Percentiles rank a stretch among this genome's conserved stretches.
phyloP scores from a whole-genome alignment of 2,888 invertebrate genomes.

The Stramonita haemastoma region DNA sequence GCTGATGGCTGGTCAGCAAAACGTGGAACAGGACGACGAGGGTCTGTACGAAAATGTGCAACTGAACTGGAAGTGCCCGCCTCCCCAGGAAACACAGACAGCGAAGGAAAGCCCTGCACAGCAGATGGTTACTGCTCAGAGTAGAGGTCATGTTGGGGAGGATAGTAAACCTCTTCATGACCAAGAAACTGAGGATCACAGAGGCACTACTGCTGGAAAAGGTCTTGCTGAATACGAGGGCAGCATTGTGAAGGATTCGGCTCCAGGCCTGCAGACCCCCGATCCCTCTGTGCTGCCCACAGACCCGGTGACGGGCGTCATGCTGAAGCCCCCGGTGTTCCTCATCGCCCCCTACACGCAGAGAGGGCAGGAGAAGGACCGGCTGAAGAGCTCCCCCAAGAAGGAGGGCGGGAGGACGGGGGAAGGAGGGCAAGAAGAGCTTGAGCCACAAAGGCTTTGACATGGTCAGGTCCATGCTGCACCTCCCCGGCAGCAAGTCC shows the following conservation, averaged over 20 bases:
- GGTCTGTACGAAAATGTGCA: not conserved
- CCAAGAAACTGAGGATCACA: not conserved
- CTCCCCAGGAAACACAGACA: not conserved
- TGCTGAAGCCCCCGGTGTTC: constrained; percentile 1
- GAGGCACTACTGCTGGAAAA: not conserved
- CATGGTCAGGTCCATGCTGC: constrained; percentile 29
- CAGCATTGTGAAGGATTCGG: not conserved
- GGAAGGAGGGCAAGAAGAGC: not conserved
- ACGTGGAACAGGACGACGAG: not conserved
- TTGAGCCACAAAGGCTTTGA: constrained; percentile 16
- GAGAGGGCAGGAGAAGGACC: not conserved
- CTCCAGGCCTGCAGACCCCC: not conserved
- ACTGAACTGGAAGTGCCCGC: not conserved
- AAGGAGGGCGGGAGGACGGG: not conserved
- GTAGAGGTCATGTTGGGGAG: not conserved
- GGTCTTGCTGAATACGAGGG: not conserved
- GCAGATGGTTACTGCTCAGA: not conserved
- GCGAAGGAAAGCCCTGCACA: not conserved
- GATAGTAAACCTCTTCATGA: not conserved
- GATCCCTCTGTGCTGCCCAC: not conserved
- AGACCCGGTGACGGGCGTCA: not conserved
- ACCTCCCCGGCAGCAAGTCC: not conserved
- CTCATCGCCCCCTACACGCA: not conserved
- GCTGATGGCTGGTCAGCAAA: not conserved
- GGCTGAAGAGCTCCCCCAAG: not conserved